Evolutionary conservation across 2,888 invertebrate genomes (phyloP), one percentile per base, ranked within the genome.

Genomic region (Stratiomys singularior): DNA sequence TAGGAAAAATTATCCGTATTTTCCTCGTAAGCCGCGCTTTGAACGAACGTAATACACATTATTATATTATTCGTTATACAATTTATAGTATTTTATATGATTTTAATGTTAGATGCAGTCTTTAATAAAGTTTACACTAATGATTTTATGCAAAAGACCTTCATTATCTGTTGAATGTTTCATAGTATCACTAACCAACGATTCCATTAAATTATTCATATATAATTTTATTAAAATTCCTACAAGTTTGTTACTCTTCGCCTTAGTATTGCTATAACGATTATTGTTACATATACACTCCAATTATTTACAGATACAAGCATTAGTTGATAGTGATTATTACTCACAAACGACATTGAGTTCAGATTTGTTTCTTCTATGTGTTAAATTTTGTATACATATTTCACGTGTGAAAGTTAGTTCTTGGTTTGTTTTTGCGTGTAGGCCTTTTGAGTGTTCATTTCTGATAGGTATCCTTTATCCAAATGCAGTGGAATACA

Each of bases 131-230:
- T 37, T 37, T 37, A 37, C 9, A 37, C 37, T 37, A 37, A 37
- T 37, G 37, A 37, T 37, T 37, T 37, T 37, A 37, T 37, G 37
- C 37, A 37, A 37, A 37, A 37, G 37, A 37, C 37, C 9, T 37
- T 37, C 37, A 37, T 37, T 37, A 5, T 37, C 37, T 37, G 9
- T 37, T 37, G 37, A 37, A 60, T 21, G 23, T 23, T 60, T 37
- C 37, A 37, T 37, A 37, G 37, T 37, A 9, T 64, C 64, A 64
- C 64, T 64, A 64, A 64, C 64, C 64, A 64, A 64, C 64, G 28
- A 64, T 52, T 52, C 18, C 18, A 9, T 52, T 18, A 52, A 3
- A 52, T 15, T 7, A n/a, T 52, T 5, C 37, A 37, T 37, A 5
- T 9, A 9, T n/a, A 44, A 13, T 44, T 44, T 44, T 44, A 44